These are phyloP conservation scores for Gallinago nigripennis DNA, from an alignment of 2,797 vertebrate species.

Conservation along the genomic window DNA sequence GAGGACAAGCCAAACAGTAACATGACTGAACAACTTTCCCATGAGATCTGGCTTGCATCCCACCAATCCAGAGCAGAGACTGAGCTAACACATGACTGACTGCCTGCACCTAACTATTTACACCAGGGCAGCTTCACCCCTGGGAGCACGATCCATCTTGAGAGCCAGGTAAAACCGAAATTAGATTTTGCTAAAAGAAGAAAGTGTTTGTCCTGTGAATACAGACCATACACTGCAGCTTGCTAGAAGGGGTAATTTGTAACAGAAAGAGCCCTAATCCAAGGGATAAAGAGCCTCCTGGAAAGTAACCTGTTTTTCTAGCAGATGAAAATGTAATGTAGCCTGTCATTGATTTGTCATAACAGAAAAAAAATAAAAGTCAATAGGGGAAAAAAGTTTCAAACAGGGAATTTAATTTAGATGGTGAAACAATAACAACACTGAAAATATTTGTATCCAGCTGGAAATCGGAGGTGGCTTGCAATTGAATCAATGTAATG, in stretches of 20 bases:
- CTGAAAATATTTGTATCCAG: conserved; percentile 43
- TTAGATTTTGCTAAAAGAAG: background rate
- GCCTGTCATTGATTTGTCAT: conserved; percentile 9
- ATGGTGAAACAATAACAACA: conserved; percentile 11
- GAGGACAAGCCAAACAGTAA: background rate
- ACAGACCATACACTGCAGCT: background rate
- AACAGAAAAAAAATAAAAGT: conserved; percentile 7
- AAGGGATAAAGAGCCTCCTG: background rate
- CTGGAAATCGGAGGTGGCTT: conserved; percentile 5
- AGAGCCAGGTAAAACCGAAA: background rate
- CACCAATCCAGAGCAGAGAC: background rate
- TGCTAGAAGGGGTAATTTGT: background rate
- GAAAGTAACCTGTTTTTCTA: background rate
- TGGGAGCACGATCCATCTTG: background rate
- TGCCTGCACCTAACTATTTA: background rate
- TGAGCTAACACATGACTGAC: background rate
- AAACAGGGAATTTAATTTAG: conserved; percentile 32
- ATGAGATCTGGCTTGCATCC: background rate
- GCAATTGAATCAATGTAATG: conserved; percentile 15
- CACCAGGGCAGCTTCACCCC: background rate
- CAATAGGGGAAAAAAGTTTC: background rate
- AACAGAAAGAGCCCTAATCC: background rate
- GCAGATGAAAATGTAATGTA: background rate
- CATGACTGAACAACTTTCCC: background rate
- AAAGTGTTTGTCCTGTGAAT: background rate